These are phyloP conservation scores for Myripristis murdjan DNA, from an alignment of 2,797 vertebrate genomes.

Conservation along the genomic window DNA sequence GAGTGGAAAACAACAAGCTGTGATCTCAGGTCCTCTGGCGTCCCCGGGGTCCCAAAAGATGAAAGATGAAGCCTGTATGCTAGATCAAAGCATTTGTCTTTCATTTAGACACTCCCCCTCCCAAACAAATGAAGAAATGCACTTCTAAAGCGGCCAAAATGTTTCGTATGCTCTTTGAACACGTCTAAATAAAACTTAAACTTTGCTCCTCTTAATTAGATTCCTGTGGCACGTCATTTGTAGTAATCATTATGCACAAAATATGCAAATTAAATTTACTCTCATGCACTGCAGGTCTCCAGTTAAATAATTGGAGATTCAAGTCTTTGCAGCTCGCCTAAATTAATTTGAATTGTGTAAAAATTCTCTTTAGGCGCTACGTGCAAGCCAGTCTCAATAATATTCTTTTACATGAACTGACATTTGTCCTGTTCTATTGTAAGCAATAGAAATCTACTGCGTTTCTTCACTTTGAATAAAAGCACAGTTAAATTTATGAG, in stretches of 20 bases:
- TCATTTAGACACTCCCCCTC: neutral
- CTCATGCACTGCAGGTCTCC: neutral
- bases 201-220: slow-evolving; percentile 3
- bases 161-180: slow-evolving; percentile 1
- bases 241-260: neutral
- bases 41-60: neutral
- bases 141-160: neutral
- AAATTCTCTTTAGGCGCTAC: too few relatives aligned
- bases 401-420: too few relatives aligned
- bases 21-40: too few relatives aligned
- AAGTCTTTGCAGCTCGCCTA: too few relatives aligned
- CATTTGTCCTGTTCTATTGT: too few relatives aligned
- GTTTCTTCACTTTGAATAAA: too few relatives aligned
- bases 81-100: neutral
- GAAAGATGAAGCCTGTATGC: neutral
- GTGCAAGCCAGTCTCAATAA: too few relatives aligned
- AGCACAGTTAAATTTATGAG: too few relatives aligned
- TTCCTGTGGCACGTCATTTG: neutral
- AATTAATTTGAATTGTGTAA: too few relatives aligned
- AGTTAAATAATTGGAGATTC: too few relatives aligned
- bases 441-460: too few relatives aligned
- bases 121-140: neutral
- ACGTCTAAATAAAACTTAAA: neutral
- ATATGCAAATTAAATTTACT: neutral
- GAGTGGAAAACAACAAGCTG: neutral